Percentiles rank a stretch among this genome's conserved stretches.
These are phyloP conservation scores for Hippocampus zosterae DNA, from an alignment of 2,113 vertebrate genomes.

Conservation along the genomic window DNA sequence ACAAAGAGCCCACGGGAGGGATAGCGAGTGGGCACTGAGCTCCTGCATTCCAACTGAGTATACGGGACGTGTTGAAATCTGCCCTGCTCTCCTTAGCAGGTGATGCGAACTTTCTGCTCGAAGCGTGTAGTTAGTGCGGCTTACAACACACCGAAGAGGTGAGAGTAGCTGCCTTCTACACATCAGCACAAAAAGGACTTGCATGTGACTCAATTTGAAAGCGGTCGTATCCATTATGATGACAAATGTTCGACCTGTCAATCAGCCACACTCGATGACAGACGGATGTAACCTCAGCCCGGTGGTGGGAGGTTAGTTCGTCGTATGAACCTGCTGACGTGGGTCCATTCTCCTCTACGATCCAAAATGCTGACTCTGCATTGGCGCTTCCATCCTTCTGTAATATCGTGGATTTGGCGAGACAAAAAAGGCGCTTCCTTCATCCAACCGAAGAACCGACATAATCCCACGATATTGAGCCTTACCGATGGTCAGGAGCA, in stretches of 20 bases:
- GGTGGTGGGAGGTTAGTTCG: too few relatives aligned
- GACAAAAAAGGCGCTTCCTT: neutral
- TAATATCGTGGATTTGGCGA: too few relatives aligned
- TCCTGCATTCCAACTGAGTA: slow-evolving; percentile 51
- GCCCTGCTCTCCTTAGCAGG: slow-evolving; percentile 33
- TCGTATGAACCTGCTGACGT: too few relatives aligned
- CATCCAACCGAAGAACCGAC: neutral
- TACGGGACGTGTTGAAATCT: slow-evolving; percentile 63
- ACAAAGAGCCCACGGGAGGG: slow-evolving; percentile 21
- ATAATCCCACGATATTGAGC: neutral
- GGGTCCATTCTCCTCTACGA: too few relatives aligned
- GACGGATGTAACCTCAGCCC: neutral
- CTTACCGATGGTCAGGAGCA: too few relatives aligned
- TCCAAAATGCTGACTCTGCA: too few relatives aligned
- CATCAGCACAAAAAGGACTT: neutral
- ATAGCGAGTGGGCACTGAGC: slow-evolving; percentile 13
- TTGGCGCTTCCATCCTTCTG: too few relatives aligned
- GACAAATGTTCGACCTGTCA: too few relatives aligned
- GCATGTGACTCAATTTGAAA: neutral
- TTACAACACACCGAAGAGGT: slow-evolving; percentile 34
- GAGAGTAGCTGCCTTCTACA: slow-evolving; percentile 19
- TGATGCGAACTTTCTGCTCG: slow-evolving; percentile 24
- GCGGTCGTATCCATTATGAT: too few relatives aligned
- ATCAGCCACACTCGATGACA: too few relatives aligned
- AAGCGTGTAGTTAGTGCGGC: slow-evolving; percentile 40